A percentile compares a stretch with the other conserved stretches of the same genome.
Evolutionary conservation across 2,113 vertebrate genomes (phyloP).

Genomic region (Siniperca knerii): DNA sequence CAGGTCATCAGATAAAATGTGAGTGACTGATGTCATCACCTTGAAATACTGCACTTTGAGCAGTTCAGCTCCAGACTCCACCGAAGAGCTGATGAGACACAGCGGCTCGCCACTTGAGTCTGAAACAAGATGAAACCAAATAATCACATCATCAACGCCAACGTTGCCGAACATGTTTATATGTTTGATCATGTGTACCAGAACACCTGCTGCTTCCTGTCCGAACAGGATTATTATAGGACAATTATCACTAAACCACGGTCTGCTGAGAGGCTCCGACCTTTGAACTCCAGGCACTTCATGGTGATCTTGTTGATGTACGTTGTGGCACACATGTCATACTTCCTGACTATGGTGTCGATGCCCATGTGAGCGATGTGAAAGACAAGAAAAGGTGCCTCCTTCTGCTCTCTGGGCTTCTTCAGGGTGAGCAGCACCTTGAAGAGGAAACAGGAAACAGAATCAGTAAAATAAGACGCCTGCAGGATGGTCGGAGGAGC

Average conservation of each 20-base stretch:
- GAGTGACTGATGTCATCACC: slow-evolving; percentile 78
- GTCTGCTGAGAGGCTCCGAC: slow-evolving; percentile 55
- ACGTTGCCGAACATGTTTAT: too few relatives aligned
- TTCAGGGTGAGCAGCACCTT: slow-evolving; percentile 90
- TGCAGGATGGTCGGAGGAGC: background rate
- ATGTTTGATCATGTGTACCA: background rate
- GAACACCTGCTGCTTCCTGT: background rate
- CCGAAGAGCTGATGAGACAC: slow-evolving; percentile 90
- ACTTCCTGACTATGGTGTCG: slow-evolving; percentile 86
- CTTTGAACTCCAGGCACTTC: slow-evolving; percentile 89
- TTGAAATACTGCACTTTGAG: slow-evolving; percentile 93
- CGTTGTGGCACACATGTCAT: slow-evolving; percentile 86
- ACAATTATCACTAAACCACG: background rate
- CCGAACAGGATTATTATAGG: background rate
- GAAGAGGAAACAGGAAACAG: background rate
- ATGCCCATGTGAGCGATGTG: slow-evolving; percentile 89
- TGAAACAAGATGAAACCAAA: slow-evolving; percentile 59
- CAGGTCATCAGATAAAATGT: accelerated
- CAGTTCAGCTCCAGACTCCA: slow-evolving; percentile 88
- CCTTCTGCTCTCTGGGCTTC: slow-evolving; percentile 82
- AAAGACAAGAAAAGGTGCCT: slow-evolving; percentile 87
- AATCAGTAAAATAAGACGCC: accelerated
- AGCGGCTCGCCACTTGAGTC: slow-evolving; percentile 87
- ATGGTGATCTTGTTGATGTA: slow-evolving; percentile 90
- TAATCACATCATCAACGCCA: background rate